phyloP scores from a whole-genome alignment of 1,140 invertebrate species.

The Atta colombica region DNA sequence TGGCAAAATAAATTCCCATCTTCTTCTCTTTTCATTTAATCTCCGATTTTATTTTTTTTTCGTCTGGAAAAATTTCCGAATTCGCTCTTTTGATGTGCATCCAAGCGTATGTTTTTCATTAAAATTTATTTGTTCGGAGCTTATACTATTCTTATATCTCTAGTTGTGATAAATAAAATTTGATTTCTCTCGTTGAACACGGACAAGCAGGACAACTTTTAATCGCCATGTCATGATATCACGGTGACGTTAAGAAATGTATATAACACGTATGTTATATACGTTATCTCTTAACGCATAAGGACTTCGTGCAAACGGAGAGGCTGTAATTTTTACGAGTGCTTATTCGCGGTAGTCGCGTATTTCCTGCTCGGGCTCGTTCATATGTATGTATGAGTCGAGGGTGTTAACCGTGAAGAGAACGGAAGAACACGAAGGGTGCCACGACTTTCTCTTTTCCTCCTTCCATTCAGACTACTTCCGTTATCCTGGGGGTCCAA shows the following conservation, averaged over 20 bases:
- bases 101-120: neutral
- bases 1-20: neutral
- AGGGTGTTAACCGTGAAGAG: conserved; percentile 63
- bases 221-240: conserved; percentile 12
- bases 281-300: conserved; percentile 48
- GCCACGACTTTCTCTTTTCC: conserved; percentile 58
- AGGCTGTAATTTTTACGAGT: conserved; percentile 73
- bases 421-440: conserved; percentile 62
- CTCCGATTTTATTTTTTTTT: neutral
- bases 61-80: neutral
- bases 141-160: neutral
- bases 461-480: conserved; percentile 70
- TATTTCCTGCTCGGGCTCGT: conserved; percentile 66
- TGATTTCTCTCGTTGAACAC: neutral
- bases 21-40: neutral
- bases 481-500: conserved; percentile 71
- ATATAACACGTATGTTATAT: conserved; percentile 42
- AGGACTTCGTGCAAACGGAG: neutral
- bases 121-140: neutral
- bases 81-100: neutral
- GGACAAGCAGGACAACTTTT: neutral
- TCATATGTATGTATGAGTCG: conserved; percentile 57
- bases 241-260: neutral
- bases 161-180: neutral
- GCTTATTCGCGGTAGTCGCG: conserved; percentile 75